A percentile compares a stretch with the other conserved stretches of the same genome.
These are phyloP conservation scores for Tyto alba DNA, from an alignment of 2,113 vertebrate genomes.

Conservation along the genomic window DNA sequence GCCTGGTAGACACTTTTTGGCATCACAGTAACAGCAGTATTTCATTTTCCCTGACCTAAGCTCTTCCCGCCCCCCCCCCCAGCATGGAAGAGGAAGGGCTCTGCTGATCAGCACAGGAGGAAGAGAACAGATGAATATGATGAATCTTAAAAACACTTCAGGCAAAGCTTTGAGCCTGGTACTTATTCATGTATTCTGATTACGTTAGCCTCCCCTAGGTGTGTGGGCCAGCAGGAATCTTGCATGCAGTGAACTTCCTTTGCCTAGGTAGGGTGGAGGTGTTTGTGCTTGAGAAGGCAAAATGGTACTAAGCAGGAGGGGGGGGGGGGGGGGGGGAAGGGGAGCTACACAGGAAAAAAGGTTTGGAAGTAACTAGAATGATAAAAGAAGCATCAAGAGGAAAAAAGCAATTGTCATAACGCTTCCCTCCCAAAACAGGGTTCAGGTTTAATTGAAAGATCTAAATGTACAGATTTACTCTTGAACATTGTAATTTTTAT, in stretches of 20 bases:
- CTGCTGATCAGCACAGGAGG: neutral
- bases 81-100: neutral
- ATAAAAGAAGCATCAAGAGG: neutral
- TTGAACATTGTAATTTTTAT: neutral
- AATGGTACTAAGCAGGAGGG: neutral
- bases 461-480: neutral
- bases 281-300: neutral
- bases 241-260: neutral
- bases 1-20: neutral
- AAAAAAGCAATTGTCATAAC: neutral
- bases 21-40: neutral
- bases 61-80: neutral
- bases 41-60: slow-evolving; percentile 18
- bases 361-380: neutral
- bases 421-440: neutral
- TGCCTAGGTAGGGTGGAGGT: neutral
- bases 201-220: neutral
- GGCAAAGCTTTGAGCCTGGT: slow-evolving; percentile 10
- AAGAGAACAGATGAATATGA: neutral
- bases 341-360: neutral
- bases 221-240: neutral
- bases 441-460: neutral
- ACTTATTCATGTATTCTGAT: neutral
- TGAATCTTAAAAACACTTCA: neutral
- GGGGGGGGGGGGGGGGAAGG: no score